These are phyloP conservation scores for Hypotaenidia philippensis DNA, from an alignment of 2,797 vertebrate genomes.

Conservation along the genomic window DNA sequence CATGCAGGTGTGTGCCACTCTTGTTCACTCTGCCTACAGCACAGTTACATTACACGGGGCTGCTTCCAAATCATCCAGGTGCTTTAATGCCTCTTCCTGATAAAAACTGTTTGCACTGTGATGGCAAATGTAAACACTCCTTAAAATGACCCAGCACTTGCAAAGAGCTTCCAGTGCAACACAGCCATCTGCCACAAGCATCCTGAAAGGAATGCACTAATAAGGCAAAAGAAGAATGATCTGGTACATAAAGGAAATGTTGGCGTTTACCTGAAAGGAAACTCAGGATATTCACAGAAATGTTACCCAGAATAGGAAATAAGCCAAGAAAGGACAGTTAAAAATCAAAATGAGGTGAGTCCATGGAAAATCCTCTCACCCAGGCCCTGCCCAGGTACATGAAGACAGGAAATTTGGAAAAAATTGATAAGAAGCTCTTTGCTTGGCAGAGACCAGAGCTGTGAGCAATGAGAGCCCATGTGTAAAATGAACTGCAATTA, in stretches of 20 bases:
- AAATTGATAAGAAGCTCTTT: not conserved
- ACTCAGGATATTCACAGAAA: not conserved
- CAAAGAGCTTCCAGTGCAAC: not conserved
- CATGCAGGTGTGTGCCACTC: fast-evolving
- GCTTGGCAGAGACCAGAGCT: not conserved
- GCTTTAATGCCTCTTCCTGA: not conserved
- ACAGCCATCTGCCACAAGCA: not conserved
- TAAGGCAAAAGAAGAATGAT: not conserved
- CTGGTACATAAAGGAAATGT: not conserved
- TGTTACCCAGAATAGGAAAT: not conserved
- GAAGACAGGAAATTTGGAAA: not conserved
- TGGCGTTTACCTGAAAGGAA: not conserved
- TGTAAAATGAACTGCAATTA: not conserved
- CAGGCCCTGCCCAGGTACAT: not conserved
- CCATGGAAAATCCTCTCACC: not conserved
- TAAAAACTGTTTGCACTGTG: not conserved
- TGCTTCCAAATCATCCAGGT: not conserved
- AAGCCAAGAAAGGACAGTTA: not conserved
- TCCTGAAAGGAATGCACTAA: not conserved
- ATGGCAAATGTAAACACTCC: not conserved
- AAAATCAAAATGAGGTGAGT: not conserved
- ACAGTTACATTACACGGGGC: not conserved
- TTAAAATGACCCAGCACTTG: not conserved
- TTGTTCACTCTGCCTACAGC: not conserved
- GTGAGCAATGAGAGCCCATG: not conserved